Conservation (phyloP, 1,140 invertebrate species). For the Ostrea edulis region DNA sequence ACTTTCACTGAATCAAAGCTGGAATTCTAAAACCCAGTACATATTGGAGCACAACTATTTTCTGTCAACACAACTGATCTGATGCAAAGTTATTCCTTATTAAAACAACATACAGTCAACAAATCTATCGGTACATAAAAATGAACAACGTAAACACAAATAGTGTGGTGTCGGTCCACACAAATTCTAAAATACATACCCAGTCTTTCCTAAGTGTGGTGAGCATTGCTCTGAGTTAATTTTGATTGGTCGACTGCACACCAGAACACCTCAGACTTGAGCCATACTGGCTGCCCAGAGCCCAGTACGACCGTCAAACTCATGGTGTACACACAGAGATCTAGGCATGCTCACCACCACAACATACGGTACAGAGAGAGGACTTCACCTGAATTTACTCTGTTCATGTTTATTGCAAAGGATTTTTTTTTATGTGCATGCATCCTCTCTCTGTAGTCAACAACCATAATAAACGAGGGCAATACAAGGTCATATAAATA, state of each 20-base stretch:
- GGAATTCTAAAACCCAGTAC: neutral
- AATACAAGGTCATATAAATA: constrained; percentile 17
- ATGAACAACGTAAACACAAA: constrained; percentile 16
- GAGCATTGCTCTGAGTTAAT: neutral
- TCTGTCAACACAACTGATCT: neutral
- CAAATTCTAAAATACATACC: neutral
- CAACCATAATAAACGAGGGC: constrained; percentile 31
- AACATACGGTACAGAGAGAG: neutral
- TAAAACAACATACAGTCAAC: constrained; percentile 13
- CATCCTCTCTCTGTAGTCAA: constrained; percentile 20
- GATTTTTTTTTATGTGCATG: neutral
- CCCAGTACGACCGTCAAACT: neutral
- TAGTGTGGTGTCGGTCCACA: neutral
- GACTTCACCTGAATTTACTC: constrained; percentile 24
- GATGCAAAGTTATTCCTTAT: neutral
- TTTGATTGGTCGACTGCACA: constrained; percentile 27
- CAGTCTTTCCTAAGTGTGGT: neutral
- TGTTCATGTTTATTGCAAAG: constrained; percentile 23
- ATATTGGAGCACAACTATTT: neutral
- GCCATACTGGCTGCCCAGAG: neutral
- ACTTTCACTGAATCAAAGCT: neutral
- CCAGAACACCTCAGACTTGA: neutral
- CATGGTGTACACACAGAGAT: neutral
- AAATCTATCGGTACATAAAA: neutral
- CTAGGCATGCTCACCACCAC: neutral